phyloP scores from a whole-genome alignment of 2,888 invertebrate genomes.

The Mongoloraphidia duomilia region DNA sequence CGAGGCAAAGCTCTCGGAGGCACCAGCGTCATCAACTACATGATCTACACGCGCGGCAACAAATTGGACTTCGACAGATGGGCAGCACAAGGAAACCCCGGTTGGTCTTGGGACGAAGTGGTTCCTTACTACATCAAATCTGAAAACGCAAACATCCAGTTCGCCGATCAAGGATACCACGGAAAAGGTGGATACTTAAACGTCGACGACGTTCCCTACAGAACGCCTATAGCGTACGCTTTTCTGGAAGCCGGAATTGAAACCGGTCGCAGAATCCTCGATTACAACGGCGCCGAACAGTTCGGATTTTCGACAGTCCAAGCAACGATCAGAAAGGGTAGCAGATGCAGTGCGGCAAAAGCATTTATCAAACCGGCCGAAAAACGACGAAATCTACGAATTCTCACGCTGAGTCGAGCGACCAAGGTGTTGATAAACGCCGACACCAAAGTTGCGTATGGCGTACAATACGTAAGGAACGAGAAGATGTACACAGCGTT shows the following conservation, averaged over 20 bases:
- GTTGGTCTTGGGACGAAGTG: conserved; percentile 46
- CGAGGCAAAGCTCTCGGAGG: conserved; percentile 45
- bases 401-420: conserved; percentile 38
- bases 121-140: conserved; percentile 45
- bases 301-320: conserved; percentile 30
- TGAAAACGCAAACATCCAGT: conserved; percentile 33
- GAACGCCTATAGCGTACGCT: conserved; percentile 27
- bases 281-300: conserved; percentile 28
- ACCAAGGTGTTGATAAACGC: conserved; percentile 40
- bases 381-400: conserved; percentile 40
- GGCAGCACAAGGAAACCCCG: conserved; percentile 51
- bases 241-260: conserved; percentile 28
- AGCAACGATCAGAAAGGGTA: conserved; percentile 34
- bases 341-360: conserved; percentile 38
- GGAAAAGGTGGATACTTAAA: conserved; percentile 43
- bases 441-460: conserved; percentile 28
- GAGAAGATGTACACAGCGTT: conserved; percentile 18
- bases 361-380: conserved; percentile 41
- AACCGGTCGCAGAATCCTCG: conserved; percentile 29
- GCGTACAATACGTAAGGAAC: conserved; percentile 28
- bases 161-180: conserved; percentile 35
- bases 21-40: conserved; percentile 44
- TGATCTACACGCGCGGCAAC: conserved; percentile 64
- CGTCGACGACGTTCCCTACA: conserved; percentile 43
- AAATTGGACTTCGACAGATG: conserved; percentile 51